A percentile compares a stretch with the other conserved stretches of the same genome.
Evolutionary conservation across 2,888 invertebrate genomes (phyloP).

Genomic region (Mellilla xanthometata): DNA sequence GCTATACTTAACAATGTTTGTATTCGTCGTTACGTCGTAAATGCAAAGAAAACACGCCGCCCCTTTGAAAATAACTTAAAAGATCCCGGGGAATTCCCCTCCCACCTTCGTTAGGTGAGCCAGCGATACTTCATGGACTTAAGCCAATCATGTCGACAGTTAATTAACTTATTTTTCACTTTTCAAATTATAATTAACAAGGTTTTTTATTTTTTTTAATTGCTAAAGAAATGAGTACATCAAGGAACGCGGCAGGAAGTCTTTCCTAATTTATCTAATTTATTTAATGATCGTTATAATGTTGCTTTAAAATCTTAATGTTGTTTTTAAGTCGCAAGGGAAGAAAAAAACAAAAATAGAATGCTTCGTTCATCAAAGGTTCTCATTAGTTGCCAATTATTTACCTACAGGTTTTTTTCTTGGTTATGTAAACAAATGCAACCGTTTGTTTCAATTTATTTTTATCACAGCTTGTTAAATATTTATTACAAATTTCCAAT

Average conservation of each 20-base stretch:
- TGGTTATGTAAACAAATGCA: no score
- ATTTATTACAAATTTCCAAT: no score
- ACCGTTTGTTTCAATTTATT: no score
- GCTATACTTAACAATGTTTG: constrained; percentile 61
- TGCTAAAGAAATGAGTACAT: no score
- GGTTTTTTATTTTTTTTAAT: constrained; percentile 15
- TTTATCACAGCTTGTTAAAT: no score
- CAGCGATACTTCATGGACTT: constrained; percentile 28
- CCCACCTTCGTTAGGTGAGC: constrained; percentile 40
- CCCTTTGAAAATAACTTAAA: constrained; percentile 50
- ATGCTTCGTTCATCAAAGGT: no score
- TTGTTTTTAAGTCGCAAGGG: no score
- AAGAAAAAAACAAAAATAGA: no score
- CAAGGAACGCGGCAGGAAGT: background rate
- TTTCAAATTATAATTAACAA: constrained; percentile 23
- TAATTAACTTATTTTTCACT: constrained; percentile 18
- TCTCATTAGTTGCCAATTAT: no score
- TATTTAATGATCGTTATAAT: no score
- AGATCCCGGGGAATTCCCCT: constrained; percentile 31
- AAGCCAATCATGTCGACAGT: constrained; percentile 15
- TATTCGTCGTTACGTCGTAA: constrained; percentile 54
- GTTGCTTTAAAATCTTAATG: no score
- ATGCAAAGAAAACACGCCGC: constrained; percentile 50
- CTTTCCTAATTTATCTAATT: background rate
- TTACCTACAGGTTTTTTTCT: no score